Evolutionary conservation across 2,113 vertebrate species (phyloP).

Genomic region (Menura novaehollandiae): DNA sequence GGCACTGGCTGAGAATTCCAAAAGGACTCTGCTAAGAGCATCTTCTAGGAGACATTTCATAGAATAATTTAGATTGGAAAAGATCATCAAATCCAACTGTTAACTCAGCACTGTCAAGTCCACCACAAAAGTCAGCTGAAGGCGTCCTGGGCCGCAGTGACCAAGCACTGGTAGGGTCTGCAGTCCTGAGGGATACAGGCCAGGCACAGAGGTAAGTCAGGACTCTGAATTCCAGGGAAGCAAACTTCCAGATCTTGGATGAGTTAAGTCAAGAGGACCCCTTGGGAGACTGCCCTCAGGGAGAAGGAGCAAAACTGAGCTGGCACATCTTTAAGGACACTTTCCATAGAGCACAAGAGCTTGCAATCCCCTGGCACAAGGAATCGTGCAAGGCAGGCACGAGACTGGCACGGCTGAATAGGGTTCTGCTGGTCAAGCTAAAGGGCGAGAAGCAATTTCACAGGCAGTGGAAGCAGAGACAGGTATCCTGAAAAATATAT

Average conservation of each 20-base stretch:
- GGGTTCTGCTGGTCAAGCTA: not conserved
- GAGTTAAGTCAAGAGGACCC: not conserved
- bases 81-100: not conserved
- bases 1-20: not conserved
- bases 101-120: not conserved
- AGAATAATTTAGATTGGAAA: not conserved
- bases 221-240: not conserved
- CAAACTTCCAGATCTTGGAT: not conserved
- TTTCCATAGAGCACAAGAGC: not conserved
- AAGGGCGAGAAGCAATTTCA: not conserved
- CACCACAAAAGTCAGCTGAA: not conserved
- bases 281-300: not conserved
- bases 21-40: not conserved
- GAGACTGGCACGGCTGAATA: not conserved
- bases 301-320: not conserved
- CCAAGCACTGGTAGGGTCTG: not conserved
- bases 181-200: not conserved
- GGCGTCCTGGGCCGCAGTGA: not conserved
- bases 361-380: not conserved
- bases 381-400: fast-evolving
- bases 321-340: not conserved
- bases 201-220: not conserved
- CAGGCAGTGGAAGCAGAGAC: not conserved
- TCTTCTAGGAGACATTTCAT: not conserved
- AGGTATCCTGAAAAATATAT: not conserved